Conservation (phyloP, 2,888 invertebrate species). For the Agrotis ipsilon region DNA sequence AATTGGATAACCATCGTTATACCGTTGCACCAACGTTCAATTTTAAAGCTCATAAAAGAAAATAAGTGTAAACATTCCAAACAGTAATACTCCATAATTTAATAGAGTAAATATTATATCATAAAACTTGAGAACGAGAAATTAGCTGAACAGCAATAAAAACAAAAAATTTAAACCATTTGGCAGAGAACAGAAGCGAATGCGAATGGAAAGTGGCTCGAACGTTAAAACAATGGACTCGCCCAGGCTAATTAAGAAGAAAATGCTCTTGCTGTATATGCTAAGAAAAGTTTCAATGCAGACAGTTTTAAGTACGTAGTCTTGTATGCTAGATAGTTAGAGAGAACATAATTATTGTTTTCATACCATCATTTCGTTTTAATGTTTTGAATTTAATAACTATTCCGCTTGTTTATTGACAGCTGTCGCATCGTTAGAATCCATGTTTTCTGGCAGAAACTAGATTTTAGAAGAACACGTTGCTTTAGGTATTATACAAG, state of each 20-base stretch:
- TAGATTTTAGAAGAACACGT: no score
- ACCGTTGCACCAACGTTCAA: constrained; percentile 19
- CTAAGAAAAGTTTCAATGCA: constrained; percentile 61
- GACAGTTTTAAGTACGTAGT: constrained; percentile 46
- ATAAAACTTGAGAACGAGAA: constrained; percentile 60
- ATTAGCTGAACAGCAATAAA: constrained; percentile 61
- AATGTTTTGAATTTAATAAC: background rate
- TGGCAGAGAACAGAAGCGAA: constrained; percentile 74
- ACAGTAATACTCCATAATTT: constrained; percentile 42
- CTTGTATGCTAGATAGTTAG: constrained; percentile 13
- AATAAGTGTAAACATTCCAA: constrained; percentile 30
- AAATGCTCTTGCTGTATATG: constrained; percentile 68
- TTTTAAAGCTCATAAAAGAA: constrained; percentile 30
- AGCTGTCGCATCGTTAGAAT: no score
- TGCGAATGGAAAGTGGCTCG: constrained; percentile 67
- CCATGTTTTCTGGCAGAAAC: no score
- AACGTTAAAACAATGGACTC: constrained; percentile 79
- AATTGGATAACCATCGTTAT: constrained; percentile 22
- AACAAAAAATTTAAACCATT: constrained; percentile 73
- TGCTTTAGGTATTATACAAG: no score
- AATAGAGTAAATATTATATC: constrained; percentile 50
- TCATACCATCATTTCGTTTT: constrained; percentile 7
- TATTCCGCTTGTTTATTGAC: no score
- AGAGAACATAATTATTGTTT: background rate
- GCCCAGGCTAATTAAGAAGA: constrained; percentile 78